These are phyloP conservation scores for Thaleichthys pacificus DNA, from an alignment of 2,797 vertebrate genomes.

Conservation along the genomic window DNA sequence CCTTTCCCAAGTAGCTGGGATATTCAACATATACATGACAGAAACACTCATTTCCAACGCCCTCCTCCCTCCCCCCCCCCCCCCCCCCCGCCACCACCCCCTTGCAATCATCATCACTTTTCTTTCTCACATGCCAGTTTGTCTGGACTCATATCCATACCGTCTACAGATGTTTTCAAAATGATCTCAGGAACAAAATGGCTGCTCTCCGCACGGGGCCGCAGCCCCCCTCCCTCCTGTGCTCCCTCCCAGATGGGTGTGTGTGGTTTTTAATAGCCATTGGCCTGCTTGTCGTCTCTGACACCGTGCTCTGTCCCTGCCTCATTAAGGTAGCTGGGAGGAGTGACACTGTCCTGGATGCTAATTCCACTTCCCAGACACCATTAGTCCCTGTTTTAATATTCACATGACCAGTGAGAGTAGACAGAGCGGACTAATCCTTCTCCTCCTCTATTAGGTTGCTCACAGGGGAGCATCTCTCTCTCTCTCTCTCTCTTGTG, in stretches of 20 bases:
- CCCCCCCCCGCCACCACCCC: neutral
- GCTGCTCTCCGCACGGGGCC: neutral
- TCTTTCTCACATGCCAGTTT: neutral
- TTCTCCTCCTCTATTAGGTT: conserved; percentile 35
- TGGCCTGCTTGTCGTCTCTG: conserved; percentile 34
- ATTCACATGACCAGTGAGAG: conserved; percentile 40
- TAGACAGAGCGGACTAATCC: conserved; percentile 27
- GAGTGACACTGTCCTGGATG: conserved; percentile 38
- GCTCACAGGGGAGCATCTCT: conserved; percentile 22
- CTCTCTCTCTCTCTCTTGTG: neutral
- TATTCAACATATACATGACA: conserved; percentile 69
- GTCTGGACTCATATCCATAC: neutral
- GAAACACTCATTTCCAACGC: conserved; percentile 57
- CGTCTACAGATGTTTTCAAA: neutral
- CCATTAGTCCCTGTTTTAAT: conserved; percentile 48
- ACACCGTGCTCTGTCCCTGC: conserved; percentile 29
- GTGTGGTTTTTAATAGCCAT: conserved; percentile 45
- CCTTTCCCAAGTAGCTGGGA: conserved; percentile 66
- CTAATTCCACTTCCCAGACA: conserved; percentile 50
- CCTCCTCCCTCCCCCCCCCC: neutral
- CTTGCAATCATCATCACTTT: conserved; percentile 20
- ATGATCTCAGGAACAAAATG: neutral
- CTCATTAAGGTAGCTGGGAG: conserved; percentile 49
- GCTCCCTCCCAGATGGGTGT: neutral
- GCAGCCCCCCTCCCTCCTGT: neutral